Evolutionary conservation across 1,140 invertebrate species (phyloP), one percentile per base, ranked within the genome.

Genomic region (Scaptodrosophila lebanonensis): DNA sequence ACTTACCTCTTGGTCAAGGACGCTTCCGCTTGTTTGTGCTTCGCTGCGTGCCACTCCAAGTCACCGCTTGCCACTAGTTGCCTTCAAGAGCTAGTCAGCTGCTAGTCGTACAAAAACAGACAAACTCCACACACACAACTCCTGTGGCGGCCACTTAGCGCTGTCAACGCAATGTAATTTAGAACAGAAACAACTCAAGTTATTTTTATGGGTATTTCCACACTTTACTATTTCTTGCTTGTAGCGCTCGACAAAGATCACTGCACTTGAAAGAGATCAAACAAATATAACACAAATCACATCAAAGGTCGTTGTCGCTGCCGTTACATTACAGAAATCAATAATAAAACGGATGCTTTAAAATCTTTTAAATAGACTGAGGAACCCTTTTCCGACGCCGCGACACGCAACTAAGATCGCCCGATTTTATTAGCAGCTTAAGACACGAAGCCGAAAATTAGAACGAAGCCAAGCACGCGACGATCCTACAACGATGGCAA

Each of bases 1-100:
- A 79, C 73, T 77, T 59, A 77, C 73, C 73, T 73, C 49, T 67
- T 54, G 60, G 68, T 77, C 73, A 77, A 77, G 73, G 73, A 77
- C 73, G 73, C 56, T 61, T 57, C 50, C 36, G 43, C 22, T 61
- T 16, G 17, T 35, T 20, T 18, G 43, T 40, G 43, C 43, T 12
- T n/a, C n/a, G n/a, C n/a, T n/a, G n/a, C n/a, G n/a, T n/a, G n/a
- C n/a, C n/a, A n/a, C n/a, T n/a, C n/a, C n/a, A n/a, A n/a, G n/a
- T n/a, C n/a, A 25, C 8, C 22, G 40, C 27, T 57, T 35, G 45
- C 59, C 32, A 49, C 53, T 43, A 50, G 33, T 52, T 43, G 18
- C 59, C 44, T 38, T 59, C 50, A 44, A 59, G 54, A 64, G 36
- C 40, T 54, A 8, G 25, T 48, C 43, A 30, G 63, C 43, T 17